Evolutionary conservation across 2,113 vertebrate species (phyloP).

Genomic region (Buteo buteo): DNA sequence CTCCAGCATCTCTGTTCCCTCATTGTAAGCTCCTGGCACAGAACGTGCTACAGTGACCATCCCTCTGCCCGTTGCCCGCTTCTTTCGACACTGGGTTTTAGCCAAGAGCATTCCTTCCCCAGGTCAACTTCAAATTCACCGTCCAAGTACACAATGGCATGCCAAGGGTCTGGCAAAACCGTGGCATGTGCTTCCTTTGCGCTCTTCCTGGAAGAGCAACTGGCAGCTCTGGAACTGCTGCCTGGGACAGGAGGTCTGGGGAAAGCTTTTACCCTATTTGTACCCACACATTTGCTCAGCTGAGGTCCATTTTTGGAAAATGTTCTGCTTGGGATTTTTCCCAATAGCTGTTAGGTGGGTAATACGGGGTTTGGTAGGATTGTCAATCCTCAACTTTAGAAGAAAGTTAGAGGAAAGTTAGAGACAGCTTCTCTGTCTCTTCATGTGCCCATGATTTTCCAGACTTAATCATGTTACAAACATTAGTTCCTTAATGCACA

Average conservation of each 20-base stretch:
- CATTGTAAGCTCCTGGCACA: background rate
- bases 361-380: background rate
- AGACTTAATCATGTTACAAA: background rate
- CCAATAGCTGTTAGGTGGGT: background rate
- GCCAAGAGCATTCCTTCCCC: background rate
- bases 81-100: background rate
- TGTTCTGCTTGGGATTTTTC: background rate
- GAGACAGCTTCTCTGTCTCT: background rate
- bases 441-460: background rate
- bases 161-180: background rate
- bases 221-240: background rate
- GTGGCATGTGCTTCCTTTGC: fast-evolving
- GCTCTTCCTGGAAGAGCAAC: background rate
- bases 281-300: background rate
- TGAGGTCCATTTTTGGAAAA: background rate
- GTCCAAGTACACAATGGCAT: background rate
- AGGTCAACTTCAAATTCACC: background rate
- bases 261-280: background rate
- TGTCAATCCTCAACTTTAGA: background rate
- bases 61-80: background rate
- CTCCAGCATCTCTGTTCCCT: background rate
- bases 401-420: background rate
- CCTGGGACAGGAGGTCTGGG: background rate
- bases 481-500: background rate
- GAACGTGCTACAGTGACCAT: background rate